These are phyloP conservation scores for Orchesella flavescens DNA, from an alignment of 2,888 invertebrate species.

Conservation along the genomic window DNA sequence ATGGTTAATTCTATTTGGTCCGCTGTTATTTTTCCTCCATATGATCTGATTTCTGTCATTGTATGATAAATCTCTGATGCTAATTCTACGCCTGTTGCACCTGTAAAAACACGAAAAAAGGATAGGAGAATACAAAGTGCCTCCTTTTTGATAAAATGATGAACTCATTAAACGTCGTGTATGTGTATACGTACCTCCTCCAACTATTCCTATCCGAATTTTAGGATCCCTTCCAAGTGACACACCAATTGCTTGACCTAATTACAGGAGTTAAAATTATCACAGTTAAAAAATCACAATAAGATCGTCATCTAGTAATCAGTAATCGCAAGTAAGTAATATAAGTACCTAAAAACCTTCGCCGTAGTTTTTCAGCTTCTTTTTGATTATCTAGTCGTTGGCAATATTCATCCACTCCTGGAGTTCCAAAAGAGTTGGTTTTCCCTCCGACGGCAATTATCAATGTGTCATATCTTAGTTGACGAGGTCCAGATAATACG, in stretches of 20 bases:
- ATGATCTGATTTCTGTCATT: constrained; percentile 43
- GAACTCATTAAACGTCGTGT: too few species aligned
- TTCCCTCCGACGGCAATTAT: constrained; percentile 60
- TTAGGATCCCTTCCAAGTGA: constrained; percentile 31
- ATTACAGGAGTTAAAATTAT: too few species aligned
- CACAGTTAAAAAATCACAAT: not conserved
- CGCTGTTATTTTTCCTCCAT: constrained; percentile 44
- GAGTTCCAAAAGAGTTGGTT: constrained; percentile 60
- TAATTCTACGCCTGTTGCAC: constrained; percentile 59
- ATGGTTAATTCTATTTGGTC: constrained; percentile 61
- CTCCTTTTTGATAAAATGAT: too few species aligned
- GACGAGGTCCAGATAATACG: constrained; percentile 34
- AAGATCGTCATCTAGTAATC: not conserved
- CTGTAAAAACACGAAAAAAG: not conserved
- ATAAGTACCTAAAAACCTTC: constrained; percentile 39
- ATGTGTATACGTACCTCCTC: constrained; percentile 42
- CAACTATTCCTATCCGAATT: constrained; percentile 63
- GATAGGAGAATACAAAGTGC: too few species aligned
- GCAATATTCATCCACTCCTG: constrained; percentile 62
- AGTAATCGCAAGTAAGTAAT: too few species aligned
- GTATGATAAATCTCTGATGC: constrained; percentile 65
- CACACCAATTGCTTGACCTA: constrained; percentile 36
- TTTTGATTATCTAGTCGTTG: constrained; percentile 43
- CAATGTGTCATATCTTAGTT: constrained; percentile 54
- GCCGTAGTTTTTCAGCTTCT: constrained; percentile 61